Evolutionary conservation across 2,888 invertebrate genomes (phyloP).

Genomic region (Drosophila algonquin): DNA sequence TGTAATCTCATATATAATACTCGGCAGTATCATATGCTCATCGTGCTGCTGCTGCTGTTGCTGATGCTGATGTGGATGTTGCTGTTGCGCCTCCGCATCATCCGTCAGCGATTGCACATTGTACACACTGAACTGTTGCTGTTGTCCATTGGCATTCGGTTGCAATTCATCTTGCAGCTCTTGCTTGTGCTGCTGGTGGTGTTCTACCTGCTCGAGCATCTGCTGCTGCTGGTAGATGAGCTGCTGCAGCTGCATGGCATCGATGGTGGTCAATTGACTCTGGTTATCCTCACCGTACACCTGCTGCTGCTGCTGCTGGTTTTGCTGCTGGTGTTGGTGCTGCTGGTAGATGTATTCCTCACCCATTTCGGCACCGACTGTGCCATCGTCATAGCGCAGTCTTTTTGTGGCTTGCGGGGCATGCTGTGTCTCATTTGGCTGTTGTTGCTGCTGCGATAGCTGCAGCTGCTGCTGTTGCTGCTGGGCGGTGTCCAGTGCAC

Average conservation of each 20-base stretch:
- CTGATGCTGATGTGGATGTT: conserved; percentile 30
- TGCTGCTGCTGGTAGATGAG: conserved; percentile 78
- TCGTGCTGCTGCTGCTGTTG: conserved; percentile 39
- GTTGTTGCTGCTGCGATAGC: conserved; percentile 38
- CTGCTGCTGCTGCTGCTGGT: conserved; percentile 45
- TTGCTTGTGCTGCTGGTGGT: conserved; percentile 56
- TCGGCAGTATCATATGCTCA: conserved; percentile 74
- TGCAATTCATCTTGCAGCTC: conserved; percentile 43
- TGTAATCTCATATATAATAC: conserved; percentile 79
- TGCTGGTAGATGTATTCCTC: conserved; percentile 66
- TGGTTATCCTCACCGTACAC: conserved; percentile 54
- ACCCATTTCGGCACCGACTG: conserved; percentile 41
- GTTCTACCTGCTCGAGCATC: conserved; percentile 59
- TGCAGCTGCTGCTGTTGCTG: conserved; percentile 43
- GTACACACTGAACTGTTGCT: conserved; percentile 72
- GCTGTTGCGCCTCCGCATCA: conserved; percentile 45
- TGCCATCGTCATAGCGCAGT: conserved; percentile 73
- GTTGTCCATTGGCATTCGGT: conserved; percentile 5
- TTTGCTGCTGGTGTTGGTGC: conserved; percentile 44
- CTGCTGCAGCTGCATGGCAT: conserved; percentile 80
- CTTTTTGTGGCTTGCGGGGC: conserved; percentile 70
- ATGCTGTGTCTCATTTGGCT: conserved; percentile 33
- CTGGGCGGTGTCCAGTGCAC: conserved; percentile 68
- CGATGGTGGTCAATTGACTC: conserved; percentile 67
- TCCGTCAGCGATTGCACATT: conserved; percentile 80